phyloP scores from a whole-genome alignment of 2,797 vertebrate genomes.

The Phoebastria nigripes region DNA sequence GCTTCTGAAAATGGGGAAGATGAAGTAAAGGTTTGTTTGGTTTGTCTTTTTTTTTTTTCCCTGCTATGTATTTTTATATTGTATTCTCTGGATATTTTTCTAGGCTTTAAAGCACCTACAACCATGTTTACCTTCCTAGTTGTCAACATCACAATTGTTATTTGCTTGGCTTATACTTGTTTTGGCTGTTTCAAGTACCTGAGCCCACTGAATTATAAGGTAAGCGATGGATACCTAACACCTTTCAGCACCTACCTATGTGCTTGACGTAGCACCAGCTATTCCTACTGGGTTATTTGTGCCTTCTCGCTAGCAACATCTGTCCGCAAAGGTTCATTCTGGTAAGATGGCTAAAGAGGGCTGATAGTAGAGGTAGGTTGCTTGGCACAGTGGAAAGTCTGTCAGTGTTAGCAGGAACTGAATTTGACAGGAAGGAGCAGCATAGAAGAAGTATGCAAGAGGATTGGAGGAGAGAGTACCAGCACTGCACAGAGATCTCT shows the following conservation, averaged over 20 bases:
- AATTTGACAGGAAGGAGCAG: background rate
- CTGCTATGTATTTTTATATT: background rate
- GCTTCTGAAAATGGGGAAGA: background rate
- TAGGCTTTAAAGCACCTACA: conserved; percentile 84
- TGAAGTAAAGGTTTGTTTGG: background rate
- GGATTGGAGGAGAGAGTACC: background rate
- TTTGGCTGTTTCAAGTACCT: conserved; percentile 91
- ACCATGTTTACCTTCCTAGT: conserved; percentile 89
- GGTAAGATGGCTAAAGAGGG: background rate
- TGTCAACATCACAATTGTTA: conserved; percentile 81
- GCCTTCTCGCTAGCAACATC: background rate
- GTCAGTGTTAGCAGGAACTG: background rate
- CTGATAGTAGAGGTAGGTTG: background rate
- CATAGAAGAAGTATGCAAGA: background rate
- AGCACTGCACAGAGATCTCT: background rate
- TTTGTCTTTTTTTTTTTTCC: background rate
- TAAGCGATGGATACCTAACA: conserved; percentile 33
- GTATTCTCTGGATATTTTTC: background rate
- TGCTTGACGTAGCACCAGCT: background rate
- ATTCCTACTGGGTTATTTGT: background rate
- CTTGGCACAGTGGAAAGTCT: background rate
- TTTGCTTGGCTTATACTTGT: conserved; percentile 84
- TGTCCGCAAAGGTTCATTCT: background rate
- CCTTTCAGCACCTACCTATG: background rate
- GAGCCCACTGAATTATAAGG: conserved; percentile 88